These are phyloP conservation scores for Semaprochilodus insignis DNA, from an alignment of 2,797 vertebrate genomes.

Conservation along the genomic window DNA sequence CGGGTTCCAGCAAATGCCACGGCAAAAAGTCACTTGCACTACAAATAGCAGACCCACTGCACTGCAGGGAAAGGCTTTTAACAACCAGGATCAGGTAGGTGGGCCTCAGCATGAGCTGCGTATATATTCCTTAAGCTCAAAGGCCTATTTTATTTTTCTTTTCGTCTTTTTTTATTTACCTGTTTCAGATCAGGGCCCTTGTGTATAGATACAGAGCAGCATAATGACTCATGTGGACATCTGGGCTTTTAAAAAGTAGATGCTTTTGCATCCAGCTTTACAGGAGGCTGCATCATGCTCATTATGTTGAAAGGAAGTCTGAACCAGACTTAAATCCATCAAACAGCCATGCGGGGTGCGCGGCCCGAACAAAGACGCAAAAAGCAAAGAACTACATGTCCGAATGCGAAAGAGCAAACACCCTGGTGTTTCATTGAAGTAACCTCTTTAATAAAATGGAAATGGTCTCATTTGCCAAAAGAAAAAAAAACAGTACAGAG, in stretches of 20 bases:
- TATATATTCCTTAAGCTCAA: constrained; percentile 1
- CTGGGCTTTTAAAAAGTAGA: neutral
- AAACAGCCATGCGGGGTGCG: neutral
- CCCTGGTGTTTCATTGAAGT: neutral
- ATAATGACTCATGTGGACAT: neutral
- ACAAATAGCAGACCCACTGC: neutral
- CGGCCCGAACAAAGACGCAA: constrained; percentile 2
- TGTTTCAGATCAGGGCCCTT: neutral
- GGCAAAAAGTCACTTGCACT: neutral
- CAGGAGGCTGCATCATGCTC: constrained; percentile 2
- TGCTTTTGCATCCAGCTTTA: neutral
- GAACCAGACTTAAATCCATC: neutral
- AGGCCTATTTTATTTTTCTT: neutral
- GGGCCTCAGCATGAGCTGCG: neutral
- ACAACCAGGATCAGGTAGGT: neutral
- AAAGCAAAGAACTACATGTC: constrained; percentile 3
- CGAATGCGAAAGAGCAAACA: neutral
- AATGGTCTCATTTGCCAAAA: constrained; percentile 9
- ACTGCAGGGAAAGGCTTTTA: neutral
- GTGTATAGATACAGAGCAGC: neutral
- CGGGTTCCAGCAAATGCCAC: neutral
- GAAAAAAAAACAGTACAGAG: neutral
- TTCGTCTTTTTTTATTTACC: constrained; percentile 3
- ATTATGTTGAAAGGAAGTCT: constrained; percentile 8
- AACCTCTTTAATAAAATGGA: constrained; percentile 6